Evolutionary conservation across 2,888 invertebrate species (phyloP), one percentile per base, ranked within the genome.

Genomic region (Alcis repandata): DNA sequence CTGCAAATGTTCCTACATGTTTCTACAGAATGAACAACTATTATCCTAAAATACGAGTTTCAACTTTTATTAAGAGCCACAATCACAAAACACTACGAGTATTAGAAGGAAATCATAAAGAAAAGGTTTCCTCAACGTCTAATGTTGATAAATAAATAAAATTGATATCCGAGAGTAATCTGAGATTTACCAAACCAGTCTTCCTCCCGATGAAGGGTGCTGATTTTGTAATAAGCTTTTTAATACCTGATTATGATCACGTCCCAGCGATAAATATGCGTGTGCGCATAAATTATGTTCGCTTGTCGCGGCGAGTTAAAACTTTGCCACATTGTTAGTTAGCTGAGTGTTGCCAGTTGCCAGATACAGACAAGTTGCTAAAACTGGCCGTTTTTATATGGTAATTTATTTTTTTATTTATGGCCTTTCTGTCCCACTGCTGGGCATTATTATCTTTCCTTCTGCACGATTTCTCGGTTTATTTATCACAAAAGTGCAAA

Each of bases 221-320:
- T 74, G 74, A 76, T 76, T 74, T 76, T 72, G 70, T 71, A 71
- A 70, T 71, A 70, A 68, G 69, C 71, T 71, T 75, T 72, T 72
- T 69, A 71, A 70, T 74, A 71, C 62, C 72, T 64, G 70, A 71
- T 72, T 51, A 71, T 71, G 72, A 72, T 66, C 70, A 67, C 62
- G 70, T 66, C 65, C 62, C 49, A 51, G 75, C 74, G 74, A 76
- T 79, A 84, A 79, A 77, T 72, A 74, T 76, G 84, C 78, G 80
- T 80, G 84, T 83, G 86, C 78, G 82, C 83, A 85, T 87, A 81
- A 77, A 82, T 78, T 79, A 73, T 63, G 75, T 74, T 67, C 76
- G 78, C 75, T 79, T 83, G 84, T 86, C 86, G 84, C 79, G 79
- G 79, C 79, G 80, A 80, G 82, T 85, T 80, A 81, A 80, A 78